Percentiles rank a stretch among this genome's conserved stretches.
Evolutionary conservation across 2,888 invertebrate genomes (phyloP).

Genomic region (Drosophila colorata): DNA sequence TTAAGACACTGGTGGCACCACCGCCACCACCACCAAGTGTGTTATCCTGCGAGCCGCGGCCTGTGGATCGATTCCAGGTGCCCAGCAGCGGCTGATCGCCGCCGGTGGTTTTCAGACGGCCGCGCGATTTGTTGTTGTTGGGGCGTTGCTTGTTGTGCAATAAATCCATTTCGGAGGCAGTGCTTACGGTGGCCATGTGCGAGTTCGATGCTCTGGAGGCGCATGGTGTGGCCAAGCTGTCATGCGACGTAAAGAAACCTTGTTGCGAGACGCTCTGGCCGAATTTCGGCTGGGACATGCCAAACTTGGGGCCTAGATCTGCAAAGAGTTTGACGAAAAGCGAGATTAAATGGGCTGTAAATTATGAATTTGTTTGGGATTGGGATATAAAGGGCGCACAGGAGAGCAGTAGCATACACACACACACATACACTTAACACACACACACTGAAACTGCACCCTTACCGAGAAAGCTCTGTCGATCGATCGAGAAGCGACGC

Average conservation of each 20-base stretch:
- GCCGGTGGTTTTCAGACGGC: conserved; percentile 88
- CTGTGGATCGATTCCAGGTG: conserved; percentile 88
- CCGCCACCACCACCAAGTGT: conserved; percentile 85
- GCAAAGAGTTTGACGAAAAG: conserved; percentile 64
- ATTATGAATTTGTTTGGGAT: background rate
- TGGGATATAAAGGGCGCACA: background rate
- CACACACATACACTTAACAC: background rate
- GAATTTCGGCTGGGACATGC: conserved; percentile 88
- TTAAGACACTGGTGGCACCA: conserved; percentile 78
- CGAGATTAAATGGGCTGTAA: background rate
- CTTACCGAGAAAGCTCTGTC: conserved; percentile 85
- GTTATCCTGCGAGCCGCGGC: conserved; percentile 86
- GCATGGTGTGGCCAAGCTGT: conserved; percentile 90
- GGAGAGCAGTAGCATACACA: background rate
- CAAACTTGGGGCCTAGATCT: conserved; percentile 93
- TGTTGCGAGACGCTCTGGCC: conserved; percentile 86
- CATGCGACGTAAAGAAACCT: conserved; percentile 90
- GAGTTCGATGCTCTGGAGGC: conserved; percentile 87
- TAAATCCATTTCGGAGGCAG: conserved; percentile 91
- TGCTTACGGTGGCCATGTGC: conserved; percentile 86
- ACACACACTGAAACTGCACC: conserved; percentile 5
- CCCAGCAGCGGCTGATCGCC: conserved; percentile 90
- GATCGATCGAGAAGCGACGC: conserved; percentile 84
- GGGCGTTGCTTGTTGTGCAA: conserved; percentile 86
- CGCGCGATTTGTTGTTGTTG: conserved; percentile 87